Conservation (phyloP, 2,113 vertebrate species). For the Rhinolophus sinicus region DNA sequence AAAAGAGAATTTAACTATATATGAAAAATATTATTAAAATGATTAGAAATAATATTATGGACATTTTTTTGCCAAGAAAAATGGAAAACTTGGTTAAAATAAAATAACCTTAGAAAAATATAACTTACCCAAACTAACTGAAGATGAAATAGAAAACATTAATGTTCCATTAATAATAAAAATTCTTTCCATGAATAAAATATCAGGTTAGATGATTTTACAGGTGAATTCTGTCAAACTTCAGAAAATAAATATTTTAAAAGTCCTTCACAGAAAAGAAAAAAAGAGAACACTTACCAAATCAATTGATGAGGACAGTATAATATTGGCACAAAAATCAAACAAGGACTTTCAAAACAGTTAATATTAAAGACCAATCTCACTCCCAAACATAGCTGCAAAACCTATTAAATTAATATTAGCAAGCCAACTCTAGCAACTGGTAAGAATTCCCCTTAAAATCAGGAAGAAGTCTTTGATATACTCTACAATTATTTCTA, state of each 20-base stretch:
- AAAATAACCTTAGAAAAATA: background rate
- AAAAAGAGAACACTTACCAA: background rate
- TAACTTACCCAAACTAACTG: background rate
- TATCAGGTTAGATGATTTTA: background rate
- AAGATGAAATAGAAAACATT: background rate
- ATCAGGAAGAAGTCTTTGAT: background rate
- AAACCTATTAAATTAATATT: background rate
- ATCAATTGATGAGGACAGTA: background rate
- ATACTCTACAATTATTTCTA: background rate
- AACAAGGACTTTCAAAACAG: background rate
- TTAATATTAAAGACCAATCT: background rate
- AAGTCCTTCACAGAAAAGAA: background rate
- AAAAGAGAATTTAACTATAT: background rate
- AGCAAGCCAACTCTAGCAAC: background rate
- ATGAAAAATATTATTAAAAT: background rate
- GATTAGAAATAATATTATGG: background rate
- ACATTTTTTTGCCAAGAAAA: background rate
- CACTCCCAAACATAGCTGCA: background rate
- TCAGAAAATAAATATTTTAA: background rate
- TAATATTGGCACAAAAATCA: background rate
- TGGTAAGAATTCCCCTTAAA: background rate
- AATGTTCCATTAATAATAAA: background rate
- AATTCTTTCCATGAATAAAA: background rate
- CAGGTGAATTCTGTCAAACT: background rate
- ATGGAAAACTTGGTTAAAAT: background rate